Conservation (phyloP, 2,113 vertebrate genomes). For the Leucosticte australis region DNA sequence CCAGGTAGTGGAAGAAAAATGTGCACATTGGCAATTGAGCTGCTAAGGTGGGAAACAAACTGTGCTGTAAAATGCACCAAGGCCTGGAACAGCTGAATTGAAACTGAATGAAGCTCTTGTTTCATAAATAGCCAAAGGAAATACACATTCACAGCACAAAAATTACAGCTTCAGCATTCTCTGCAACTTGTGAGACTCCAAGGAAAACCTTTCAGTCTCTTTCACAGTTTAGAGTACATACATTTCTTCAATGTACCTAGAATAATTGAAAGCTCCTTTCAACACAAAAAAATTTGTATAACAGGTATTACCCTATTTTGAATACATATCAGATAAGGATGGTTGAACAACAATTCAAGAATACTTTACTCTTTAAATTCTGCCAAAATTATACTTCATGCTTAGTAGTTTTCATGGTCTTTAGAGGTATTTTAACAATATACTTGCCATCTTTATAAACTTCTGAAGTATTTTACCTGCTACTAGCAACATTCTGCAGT, state of each 20-base stretch:
- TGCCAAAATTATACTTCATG: not conserved
- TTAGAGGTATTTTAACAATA: not conserved
- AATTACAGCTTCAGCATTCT: not conserved
- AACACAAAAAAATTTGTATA: not conserved
- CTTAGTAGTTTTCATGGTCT: not conserved
- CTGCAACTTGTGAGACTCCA: not conserved
- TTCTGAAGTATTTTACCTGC: not conserved
- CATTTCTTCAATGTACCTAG: not conserved
- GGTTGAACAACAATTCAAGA: not conserved
- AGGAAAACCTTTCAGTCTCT: not conserved
- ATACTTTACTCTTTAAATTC: not conserved
- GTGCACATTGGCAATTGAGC: not conserved
- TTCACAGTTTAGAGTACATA: not conserved
- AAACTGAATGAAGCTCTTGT: not conserved
- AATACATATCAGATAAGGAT: not conserved
- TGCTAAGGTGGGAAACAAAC: not conserved
- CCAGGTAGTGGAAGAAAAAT: not conserved
- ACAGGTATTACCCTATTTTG: not conserved
- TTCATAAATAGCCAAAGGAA: not conserved
- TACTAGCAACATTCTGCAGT: not conserved
- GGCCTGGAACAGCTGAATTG: not conserved
- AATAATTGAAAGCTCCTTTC: not conserved
- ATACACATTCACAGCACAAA: not conserved
- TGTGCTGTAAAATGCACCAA: not conserved
- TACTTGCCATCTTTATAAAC: not conserved